Base-by-base conservation (phyloP, 2,113 vertebrate genomes). In the Semnopithecus entellus region DNA sequence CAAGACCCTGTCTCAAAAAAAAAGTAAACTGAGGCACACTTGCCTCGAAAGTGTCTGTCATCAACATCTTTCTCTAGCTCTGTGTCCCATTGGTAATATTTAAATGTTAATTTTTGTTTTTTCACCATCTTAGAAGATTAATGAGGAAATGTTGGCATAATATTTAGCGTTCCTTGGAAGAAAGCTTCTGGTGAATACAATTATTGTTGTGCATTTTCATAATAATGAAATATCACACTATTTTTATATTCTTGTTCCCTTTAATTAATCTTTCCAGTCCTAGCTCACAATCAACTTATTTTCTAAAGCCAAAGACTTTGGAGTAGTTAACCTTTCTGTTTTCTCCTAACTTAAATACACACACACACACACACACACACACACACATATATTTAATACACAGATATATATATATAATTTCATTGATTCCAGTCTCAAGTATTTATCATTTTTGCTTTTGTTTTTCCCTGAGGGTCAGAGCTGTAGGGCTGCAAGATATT, bases 141-240 rank as follows among this genome's bases (percentile, higher is more conserved):
- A 97, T 90, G 78, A 96, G 91, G 78, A 96, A 89, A 88, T 92
- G 59, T 91, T 97, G 97, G 88, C 85, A 95, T 90, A 88, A 95
- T 81, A 96, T 92, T 97, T 92, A 88, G 85, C 91, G 11, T 93
- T 96, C 48, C 48, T 80, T 94, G 78, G 92, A 95, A 96, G 85
- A 95, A 97, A 96, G 43, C 82, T 23, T 91, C 94, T 95, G 61
- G 88, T 89, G 97, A 97, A 96, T 94, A 91, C n/a, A 94, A 87
- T 97, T 94, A 95, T 78, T 92, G 25, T 88, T 86, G 81, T 94
- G 59, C 32, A 91, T 94, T 98, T 97, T 97, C 90, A 79, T 91
- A 95, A 96, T 85, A 98, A 97, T 93, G 76, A 96, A 94, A 91
- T 94, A 95, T 57, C 18, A 6, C 27, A 57, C 66, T 96, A 89